A percentile compares a stretch with the other conserved stretches of the same genome.
These are phyloP conservation scores for Solenopsis invicta DNA, from an alignment of 1,140 invertebrate species.

Conservation along the genomic window DNA sequence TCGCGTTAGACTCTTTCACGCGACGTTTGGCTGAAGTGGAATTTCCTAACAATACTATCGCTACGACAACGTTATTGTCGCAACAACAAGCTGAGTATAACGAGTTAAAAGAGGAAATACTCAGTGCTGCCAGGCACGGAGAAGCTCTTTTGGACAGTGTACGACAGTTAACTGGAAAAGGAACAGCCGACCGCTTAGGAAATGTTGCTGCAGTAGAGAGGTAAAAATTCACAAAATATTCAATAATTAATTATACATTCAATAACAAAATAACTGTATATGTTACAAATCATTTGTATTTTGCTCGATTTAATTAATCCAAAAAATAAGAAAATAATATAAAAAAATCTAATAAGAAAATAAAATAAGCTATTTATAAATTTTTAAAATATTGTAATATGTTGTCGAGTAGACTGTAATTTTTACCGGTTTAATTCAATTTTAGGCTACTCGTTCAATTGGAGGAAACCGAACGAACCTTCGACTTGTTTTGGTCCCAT, in stretches of 20 bases:
- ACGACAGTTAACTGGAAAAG: constrained; percentile 86
- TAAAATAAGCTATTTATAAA: constrained; percentile 8
- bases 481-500: constrained; percentile 97
- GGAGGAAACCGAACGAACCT: constrained; percentile 97
- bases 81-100: constrained; percentile 90
- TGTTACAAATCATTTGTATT: background rate
- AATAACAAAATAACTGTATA: background rate
- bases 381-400: background rate
- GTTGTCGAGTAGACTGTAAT: background rate
- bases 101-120: constrained; percentile 92
- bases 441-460: constrained; percentile 95
- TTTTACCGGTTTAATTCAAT: constrained; percentile 73
- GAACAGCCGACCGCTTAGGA: constrained; percentile 90
- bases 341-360: background rate
- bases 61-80: constrained; percentile 90
- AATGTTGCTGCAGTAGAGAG: constrained; percentile 97
- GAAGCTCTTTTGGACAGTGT: constrained; percentile 93
- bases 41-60: constrained; percentile 94
- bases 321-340: background rate
- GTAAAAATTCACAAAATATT: constrained; percentile 84
- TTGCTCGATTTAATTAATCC: background rate
- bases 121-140: constrained; percentile 93
- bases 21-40: constrained; percentile 93
- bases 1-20: constrained; percentile 94
- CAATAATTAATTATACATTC: constrained; percentile 15